Base-by-base conservation (phyloP, 64 coral and sea anemone species). In the Dendrophyllia cribrosa region DNA sequence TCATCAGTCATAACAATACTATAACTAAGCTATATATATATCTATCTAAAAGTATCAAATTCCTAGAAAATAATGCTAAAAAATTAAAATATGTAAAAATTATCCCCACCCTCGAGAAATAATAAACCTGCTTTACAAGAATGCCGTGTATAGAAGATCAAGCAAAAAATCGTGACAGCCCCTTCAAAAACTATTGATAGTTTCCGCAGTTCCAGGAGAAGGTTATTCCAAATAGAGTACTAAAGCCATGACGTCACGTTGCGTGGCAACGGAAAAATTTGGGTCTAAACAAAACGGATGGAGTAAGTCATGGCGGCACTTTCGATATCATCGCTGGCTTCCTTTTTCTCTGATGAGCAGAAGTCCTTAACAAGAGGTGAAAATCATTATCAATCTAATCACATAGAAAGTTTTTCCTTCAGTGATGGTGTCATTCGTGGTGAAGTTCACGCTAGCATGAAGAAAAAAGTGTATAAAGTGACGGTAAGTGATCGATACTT, bases 381-480 rank as follows among this genome's bases (percentile, higher is more conserved):
- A 89, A 89, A 78, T 52, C 87, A 89, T 55, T 78, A 78, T 72
- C 77, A 89, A 66, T 89, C 87, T 61, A 78, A 78, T 53, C 87
- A 78, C 60, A 72, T 68, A 66, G 87, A 89, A 51, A 67, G 59
- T 66, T 89, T 74, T 89, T 62, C 21, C 22, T 77, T 61, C 59
- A 77, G 34, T 89, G 72, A 89, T 66, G 87, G 72, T 50, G 46
- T 89, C 58, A 51, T 91, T 58, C 63, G 77, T 47, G 89, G 89
- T 58, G 66, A 79, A 72, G 74, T 89, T 20, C 56, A 65, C 47
- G 72, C 87, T 61, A 77, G 87, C 71, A 85, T 91, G 89, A 85
- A 65, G 56, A 91, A 91, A 59, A 91, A 91, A 73, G 24, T 83
- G 9, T 91, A 91, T 59, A 91, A 76, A 64, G 89, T 91, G 79